Percentiles rank a stretch among this genome's conserved stretches.
These are phyloP conservation scores for Pachliopta kotzebuea DNA, from an alignment of 2,888 invertebrate genomes.

Conservation along the genomic window DNA sequence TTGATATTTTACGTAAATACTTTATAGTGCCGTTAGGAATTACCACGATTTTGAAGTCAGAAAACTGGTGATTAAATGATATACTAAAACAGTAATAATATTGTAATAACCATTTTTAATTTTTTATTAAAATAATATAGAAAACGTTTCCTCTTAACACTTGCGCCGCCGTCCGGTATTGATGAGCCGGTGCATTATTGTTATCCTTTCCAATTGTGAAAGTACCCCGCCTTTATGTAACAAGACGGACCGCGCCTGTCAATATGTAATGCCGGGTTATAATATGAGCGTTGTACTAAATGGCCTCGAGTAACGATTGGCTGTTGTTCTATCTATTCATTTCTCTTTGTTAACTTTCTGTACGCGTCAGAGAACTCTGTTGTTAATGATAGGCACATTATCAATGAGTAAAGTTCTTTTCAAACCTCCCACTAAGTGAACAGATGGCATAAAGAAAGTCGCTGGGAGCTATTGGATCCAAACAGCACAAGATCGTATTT, in stretches of 20 bases:
- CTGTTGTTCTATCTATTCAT: conserved; percentile 10
- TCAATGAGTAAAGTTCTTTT: neutral
- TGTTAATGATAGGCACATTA: neutral
- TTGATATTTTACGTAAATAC: no score
- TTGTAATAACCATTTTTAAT: no score
- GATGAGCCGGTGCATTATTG: conserved; percentile 40
- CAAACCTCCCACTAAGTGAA: no score
- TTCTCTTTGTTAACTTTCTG: conserved; percentile 8
- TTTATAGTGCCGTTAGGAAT: no score
- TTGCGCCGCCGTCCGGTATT: conserved; percentile 35
- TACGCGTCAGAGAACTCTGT: neutral
- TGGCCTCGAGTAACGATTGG: conserved; percentile 31
- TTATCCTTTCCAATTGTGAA: conserved; percentile 49
- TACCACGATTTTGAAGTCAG: no score
- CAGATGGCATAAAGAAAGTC: no score
- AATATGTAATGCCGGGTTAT: conserved; percentile 32
- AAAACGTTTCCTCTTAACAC: conserved; percentile 5
- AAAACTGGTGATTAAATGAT: no score
- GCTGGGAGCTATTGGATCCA: no score
- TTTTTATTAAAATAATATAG: neutral
- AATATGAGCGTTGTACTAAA: conserved; percentile 31
- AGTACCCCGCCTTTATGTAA: conserved; percentile 48
- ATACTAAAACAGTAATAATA: no score
- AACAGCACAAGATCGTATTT: no score
- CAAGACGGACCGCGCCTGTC: conserved; percentile 34